Conservation (phyloP, 2,888 invertebrate species). For the Cactoblastis cactorum region DNA sequence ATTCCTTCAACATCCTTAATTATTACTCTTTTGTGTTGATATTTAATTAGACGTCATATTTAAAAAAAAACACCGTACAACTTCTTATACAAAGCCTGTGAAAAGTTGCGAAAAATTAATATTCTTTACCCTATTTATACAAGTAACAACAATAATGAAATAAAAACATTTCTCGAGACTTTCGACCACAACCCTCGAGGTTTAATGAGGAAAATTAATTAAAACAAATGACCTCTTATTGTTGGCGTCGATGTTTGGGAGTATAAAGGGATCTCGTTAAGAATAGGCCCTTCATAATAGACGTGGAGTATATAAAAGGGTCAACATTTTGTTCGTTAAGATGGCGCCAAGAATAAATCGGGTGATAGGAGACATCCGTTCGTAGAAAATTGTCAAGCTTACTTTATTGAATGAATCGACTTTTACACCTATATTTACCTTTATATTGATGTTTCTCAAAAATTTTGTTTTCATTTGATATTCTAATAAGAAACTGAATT, state of each 20-base stretch:
- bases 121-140: neutral
- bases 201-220: conserved; percentile 45
- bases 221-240: conserved; percentile 46
- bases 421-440: too few species aligned
- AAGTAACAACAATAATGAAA: conserved; percentile 3
- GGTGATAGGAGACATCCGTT: conserved; percentile 35
- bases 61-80: neutral
- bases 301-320: conserved; percentile 47
- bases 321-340: conserved; percentile 51
- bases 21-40: neutral
- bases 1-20: neutral
- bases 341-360: conserved; percentile 48
- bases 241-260: conserved; percentile 48
- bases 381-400: conserved; percentile 39
- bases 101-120: conserved; percentile 2
- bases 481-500: too few species aligned
- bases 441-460: too few species aligned
- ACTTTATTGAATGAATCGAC: conserved; percentile 36
- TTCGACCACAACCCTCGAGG: conserved; percentile 21
- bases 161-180: conserved; percentile 10
- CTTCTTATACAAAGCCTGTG: neutral
- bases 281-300: conserved; percentile 51
- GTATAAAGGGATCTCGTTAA: conserved; percentile 61
- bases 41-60: neutral
- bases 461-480: too few species aligned